Evolutionary conservation across 2,113 vertebrate species (phyloP).

Genomic region (Acanthochromis polyacanthus): DNA sequence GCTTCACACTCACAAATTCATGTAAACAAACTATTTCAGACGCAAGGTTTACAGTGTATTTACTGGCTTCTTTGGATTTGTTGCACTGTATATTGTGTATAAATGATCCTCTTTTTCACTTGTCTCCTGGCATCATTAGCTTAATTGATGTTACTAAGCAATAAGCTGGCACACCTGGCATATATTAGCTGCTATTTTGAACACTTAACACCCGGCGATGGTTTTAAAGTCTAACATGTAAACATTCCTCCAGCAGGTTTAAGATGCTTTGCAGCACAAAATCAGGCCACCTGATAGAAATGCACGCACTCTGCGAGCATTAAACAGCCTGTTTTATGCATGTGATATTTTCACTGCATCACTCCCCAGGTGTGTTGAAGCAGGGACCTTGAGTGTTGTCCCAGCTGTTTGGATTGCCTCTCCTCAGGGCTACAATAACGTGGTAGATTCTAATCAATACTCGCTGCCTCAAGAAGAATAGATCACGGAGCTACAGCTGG

Average conservation of each 20-base stretch:
- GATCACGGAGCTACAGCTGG: conserved; percentile 69
- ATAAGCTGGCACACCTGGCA: conserved; percentile 30
- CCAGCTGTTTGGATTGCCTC: conserved; percentile 70
- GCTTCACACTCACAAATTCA: neutral
- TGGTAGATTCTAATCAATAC: conserved; percentile 79
- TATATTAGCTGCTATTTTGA: conserved; percentile 18
- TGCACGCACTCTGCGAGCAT: conserved; percentile 9
- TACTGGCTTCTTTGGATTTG: neutral
- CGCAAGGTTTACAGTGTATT: no score
- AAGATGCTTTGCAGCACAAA: conserved; percentile 4
- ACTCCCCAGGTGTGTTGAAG: conserved; percentile 55
- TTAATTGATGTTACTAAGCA: conserved; percentile 31
- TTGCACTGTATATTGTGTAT: neutral
- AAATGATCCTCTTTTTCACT: neutral
- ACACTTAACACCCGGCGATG: neutral
- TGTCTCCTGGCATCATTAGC: conserved; percentile 14
- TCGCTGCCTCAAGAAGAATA: conserved; percentile 62
- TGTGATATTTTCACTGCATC: conserved; percentile 17
- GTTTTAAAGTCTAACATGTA: neutral
- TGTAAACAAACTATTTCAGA: neutral
- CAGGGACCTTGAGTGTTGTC: conserved; percentile 62
- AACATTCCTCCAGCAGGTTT: neutral
- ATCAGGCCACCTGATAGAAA: conserved; percentile 28
- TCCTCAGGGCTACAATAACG: conserved; percentile 73
- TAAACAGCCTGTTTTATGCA: conserved; percentile 31